Percentiles rank a stretch among this genome's conserved stretches.
Conservation (phyloP, 1,140 invertebrate genomes). For the Samia ricini region DNA sequence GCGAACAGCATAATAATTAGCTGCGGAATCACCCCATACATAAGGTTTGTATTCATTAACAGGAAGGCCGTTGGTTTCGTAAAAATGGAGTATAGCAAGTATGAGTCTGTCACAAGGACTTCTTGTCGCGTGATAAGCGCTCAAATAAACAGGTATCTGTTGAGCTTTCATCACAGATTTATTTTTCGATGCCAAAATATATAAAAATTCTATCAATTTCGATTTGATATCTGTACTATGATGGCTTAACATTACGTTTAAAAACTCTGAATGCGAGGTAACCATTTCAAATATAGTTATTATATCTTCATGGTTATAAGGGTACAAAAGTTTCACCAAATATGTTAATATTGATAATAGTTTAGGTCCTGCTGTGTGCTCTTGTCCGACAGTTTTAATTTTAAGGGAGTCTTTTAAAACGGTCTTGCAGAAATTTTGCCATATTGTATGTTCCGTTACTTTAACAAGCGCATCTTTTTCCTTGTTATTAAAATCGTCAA, state of each 20-base stretch:
- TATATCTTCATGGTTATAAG: slow-evolving; percentile 71
- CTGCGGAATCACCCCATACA: slow-evolving; percentile 87
- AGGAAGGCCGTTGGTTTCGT: slow-evolving; percentile 80
- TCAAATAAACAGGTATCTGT: slow-evolving; percentile 84
- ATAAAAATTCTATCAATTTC: slow-evolving; percentile 80
- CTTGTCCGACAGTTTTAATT: slow-evolving; percentile 58
- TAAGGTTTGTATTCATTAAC: slow-evolving; percentile 86
- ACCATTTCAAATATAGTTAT: slow-evolving; percentile 84
- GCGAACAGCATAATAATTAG: slow-evolving; percentile 85
- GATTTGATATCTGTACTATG: slow-evolving; percentile 77
- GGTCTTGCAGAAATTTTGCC: slow-evolving; percentile 82
- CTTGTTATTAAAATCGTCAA: slow-evolving; percentile 42
- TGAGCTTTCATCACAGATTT: slow-evolving; percentile 79
- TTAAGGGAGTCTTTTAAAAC: slow-evolving; percentile 82
- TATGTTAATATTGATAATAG: slow-evolving; percentile 78
- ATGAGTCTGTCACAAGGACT: slow-evolving; percentile 81
- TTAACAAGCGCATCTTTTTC: slow-evolving; percentile 66
- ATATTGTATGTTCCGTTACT: slow-evolving; percentile 78
- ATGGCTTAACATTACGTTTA: slow-evolving; percentile 80
- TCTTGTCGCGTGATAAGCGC: slow-evolving; percentile 84
- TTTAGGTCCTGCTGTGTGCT: slow-evolving; percentile 39
- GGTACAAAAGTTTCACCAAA: slow-evolving; percentile 80
- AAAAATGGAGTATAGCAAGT: slow-evolving; percentile 80
- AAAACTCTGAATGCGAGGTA: slow-evolving; percentile 85
- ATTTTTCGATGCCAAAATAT: slow-evolving; percentile 79